Evolutionary conservation across 2,113 vertebrate species (phyloP).

Genomic region (Neopipo cinnamomea): DNA sequence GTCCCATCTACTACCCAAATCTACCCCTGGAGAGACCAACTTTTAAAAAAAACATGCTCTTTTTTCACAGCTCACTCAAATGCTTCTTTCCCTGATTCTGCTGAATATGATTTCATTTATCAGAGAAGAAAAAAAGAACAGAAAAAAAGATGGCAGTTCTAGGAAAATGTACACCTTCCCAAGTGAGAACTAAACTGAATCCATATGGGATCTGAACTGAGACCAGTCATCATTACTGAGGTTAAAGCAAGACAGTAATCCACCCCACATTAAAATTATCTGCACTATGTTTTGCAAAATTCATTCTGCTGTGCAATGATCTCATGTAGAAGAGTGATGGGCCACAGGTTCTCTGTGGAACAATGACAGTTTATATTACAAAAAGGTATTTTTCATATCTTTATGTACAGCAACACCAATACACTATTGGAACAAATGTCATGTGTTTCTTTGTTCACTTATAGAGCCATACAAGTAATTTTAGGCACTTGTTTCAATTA

Average conservation of each 20-base stretch:
- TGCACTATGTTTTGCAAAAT: not conserved
- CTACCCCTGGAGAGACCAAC: not conserved
- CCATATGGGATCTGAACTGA: not conserved
- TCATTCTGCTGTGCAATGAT: not conserved
- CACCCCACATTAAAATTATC: not conserved
- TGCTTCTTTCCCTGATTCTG: not conserved
- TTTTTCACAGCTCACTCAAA: not conserved
- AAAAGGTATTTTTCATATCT: not conserved
- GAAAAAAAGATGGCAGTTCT: not conserved
- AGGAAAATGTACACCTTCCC: not conserved
- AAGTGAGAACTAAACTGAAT: not conserved
- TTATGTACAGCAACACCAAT: not conserved
- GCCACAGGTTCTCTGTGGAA: not conserved
- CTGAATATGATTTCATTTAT: not conserved
- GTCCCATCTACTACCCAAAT: not conserved
- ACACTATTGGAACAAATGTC: not conserved
- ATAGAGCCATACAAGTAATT: not conserved
- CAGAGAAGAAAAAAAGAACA: not conserved
- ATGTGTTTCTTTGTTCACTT: not conserved
- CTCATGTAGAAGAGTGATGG: not conserved
- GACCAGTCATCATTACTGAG: not conserved
- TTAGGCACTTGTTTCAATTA: not conserved
- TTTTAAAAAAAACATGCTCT: not conserved
- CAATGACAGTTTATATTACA: not conserved
- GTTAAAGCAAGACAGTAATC: constrained; percentile 2